Evolutionary conservation across 37 sponge, comb jelly and placozoan genomes (phyloP), one percentile per base, ranked within the genome.

Genomic region (Agelas oroides): DNA sequence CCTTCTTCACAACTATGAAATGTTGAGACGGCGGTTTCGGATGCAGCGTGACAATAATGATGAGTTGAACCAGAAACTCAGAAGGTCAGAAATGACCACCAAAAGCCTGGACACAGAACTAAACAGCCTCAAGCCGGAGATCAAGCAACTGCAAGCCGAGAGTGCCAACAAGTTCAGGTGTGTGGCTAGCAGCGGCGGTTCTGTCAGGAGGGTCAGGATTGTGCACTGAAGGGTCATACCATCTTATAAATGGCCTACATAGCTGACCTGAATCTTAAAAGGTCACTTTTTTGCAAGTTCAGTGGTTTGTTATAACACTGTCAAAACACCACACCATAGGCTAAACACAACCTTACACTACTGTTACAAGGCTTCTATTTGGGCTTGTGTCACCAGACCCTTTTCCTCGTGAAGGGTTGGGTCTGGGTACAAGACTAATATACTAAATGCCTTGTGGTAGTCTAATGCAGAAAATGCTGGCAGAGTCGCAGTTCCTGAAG

Each of bases 41-140:
- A 32, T 30, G 36, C 86, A 89, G 59, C 65, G 61, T 55, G 86
- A 93, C 68, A 61, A 25, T 39, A 37, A 74, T 2, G 78, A 86
- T 0, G 74, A 85, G 25, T 72, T 93, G 35, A 60, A 82, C 53
- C 68, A 74, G 24, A 81, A 79, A 56, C 73, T 93, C 21, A 30
- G 63, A 18, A 62, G 86, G 30, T 77, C 72, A 23, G 94, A 93
- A 60, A 72, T 32, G 33, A 77, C 65, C 46, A 81, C 81, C 39
- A 95, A 91, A 40, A 58, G 66, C 35, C 27, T 89, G 32, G 95
- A 91, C 33, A 71, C 61, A 39, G 89, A 87, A 38, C 66, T 91
- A 23, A 95, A 92, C 68, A 66, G 66, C 38, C 65, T 95, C 57
- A 95, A 89, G 55, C 95, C 95, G 16, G 73, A 82, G 82, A 57